A percentile compares a stretch with the other conserved stretches of the same genome.
Evolutionary conservation across 2,797 vertebrate species (phyloP).

Genomic region (Lophotriccus pileatus): DNA sequence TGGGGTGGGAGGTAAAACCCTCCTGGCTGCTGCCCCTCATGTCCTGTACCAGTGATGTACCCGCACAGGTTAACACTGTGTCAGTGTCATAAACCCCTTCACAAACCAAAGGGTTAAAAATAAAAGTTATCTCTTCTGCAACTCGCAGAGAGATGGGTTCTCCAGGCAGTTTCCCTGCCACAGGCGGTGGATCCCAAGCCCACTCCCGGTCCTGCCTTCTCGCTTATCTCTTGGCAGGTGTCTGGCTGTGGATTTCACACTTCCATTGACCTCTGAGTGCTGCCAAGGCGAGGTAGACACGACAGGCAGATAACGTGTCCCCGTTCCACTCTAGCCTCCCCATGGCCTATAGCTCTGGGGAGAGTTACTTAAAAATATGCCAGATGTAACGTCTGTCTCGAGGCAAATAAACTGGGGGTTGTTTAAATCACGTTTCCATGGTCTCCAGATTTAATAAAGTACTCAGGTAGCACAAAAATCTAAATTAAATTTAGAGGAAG

Average conservation of each 20-base stretch:
- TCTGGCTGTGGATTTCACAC: not conserved
- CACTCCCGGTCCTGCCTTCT: not conserved
- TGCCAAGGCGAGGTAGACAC: not conserved
- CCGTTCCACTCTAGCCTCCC: accelerated
- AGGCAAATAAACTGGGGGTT: not conserved
- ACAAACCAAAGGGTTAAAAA: not conserved
- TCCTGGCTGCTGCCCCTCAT: not conserved
- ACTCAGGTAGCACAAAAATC: not conserved
- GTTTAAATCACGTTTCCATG: accelerated
- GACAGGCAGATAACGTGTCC: accelerated
- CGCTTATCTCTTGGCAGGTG: not conserved
- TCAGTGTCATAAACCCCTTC: not conserved
- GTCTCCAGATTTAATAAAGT: not conserved
- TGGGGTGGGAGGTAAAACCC: not conserved
- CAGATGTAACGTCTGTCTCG: accelerated
- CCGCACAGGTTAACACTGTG: not conserved
- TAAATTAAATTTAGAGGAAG: not conserved
- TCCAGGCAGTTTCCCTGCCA: not conserved
- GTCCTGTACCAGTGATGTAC: too few relatives aligned
- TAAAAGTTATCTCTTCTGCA: accelerated
- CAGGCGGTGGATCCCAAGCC: accelerated
- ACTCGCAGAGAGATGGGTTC: not conserved
- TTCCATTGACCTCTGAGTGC: not conserved
- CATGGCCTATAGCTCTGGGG: not conserved
- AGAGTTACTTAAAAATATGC: not conserved